Base-by-base conservation (phyloP, 1,140 invertebrate genomes). In the Drosophila kanapiae region DNA sequence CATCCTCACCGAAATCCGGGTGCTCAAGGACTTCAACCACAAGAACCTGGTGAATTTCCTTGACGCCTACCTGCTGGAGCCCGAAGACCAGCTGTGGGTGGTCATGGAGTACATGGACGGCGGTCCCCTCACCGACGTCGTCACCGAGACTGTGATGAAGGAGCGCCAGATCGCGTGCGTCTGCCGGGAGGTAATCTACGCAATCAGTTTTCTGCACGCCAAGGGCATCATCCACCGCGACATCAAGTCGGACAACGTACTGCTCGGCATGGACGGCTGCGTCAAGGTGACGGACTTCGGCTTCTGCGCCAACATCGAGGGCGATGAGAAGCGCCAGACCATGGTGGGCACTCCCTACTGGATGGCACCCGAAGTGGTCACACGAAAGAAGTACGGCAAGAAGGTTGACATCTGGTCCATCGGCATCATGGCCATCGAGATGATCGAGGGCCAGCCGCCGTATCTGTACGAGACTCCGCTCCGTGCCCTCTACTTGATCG, bases 221-320 rank as follows among this genome's bases (percentile, higher is more conserved):
- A 97, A 97, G 91, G 97, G 97, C n/a, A 97, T 97, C 29, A 97
- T 98, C 78, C 97, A 98, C 90, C 95, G 97, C 74, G 98, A 99
- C 91, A 99, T 99, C 43, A 99, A 99, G 93, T 98, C 97, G 33
- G 98, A 99, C 92, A 99, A 99, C 93, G 97, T 99, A 63, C 94
- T 99, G 11, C 94, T 99, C 1, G 98, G 98, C 43, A 98, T 99
- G 97, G 97, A 99, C 93, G 99, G 99, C 13, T 95, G 95, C 42
- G 98, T 99, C 0, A 99, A 99, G 95, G 96, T 99, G 1, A 99
- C 98, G 14, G 99, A 99, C 93, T 99, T 99, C 94, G 99, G 99
- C 23, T 99, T 99, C 93, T 99, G 98, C 94, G 95, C 98, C 70
- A 97, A 97, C 78, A 97, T 97, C 61, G 95, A 96, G 40, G 97